Conservation (phyloP, 2,113 vertebrate genomes). For the Festucalex cinctus region DNA sequence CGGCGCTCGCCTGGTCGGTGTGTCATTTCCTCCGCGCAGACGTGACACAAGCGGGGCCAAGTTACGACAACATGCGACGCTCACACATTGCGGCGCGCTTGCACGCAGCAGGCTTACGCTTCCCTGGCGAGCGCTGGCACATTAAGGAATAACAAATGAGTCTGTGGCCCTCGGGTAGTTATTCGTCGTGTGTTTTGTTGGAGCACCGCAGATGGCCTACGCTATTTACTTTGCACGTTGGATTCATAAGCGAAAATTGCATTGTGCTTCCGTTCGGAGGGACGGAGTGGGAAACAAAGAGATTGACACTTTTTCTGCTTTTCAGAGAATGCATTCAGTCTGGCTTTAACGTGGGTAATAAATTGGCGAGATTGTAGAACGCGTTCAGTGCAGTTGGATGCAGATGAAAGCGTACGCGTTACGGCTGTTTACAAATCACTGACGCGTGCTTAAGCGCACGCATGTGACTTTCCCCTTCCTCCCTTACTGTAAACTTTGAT, state of each 20-base stretch:
- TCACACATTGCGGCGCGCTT: constrained; percentile 29
- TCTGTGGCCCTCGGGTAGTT: constrained; percentile 61
- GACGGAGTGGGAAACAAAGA: constrained; percentile 53
- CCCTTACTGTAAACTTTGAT: constrained; percentile 11
- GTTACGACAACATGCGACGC: constrained; percentile 55
- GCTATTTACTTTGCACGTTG: constrained; percentile 63
- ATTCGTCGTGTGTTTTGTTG: constrained; percentile 61
- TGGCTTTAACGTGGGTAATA: constrained; percentile 1
- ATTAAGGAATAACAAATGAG: constrained; percentile 73
- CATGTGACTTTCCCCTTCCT: constrained; percentile 20
- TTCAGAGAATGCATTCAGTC: constrained; percentile 32
- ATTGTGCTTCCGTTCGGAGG: constrained; percentile 63
- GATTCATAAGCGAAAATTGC: constrained; percentile 70
- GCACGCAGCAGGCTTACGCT: constrained; percentile 51
- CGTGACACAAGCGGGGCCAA: constrained; percentile 33
- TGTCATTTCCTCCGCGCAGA: constrained; percentile 32
- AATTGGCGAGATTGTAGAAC: constrained; percentile 3
- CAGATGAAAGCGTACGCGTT: neutral
- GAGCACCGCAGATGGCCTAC: constrained; percentile 48
- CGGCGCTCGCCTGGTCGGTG: constrained; percentile 27
- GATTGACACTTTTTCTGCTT: constrained; percentile 37
- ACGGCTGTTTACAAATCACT: neutral
- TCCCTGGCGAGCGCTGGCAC: constrained; percentile 61
- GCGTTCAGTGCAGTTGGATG: neutral
- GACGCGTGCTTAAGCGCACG: neutral